phyloP scores from a whole-genome alignment of 2,888 invertebrate species.

The Noctua fimbriata region DNA sequence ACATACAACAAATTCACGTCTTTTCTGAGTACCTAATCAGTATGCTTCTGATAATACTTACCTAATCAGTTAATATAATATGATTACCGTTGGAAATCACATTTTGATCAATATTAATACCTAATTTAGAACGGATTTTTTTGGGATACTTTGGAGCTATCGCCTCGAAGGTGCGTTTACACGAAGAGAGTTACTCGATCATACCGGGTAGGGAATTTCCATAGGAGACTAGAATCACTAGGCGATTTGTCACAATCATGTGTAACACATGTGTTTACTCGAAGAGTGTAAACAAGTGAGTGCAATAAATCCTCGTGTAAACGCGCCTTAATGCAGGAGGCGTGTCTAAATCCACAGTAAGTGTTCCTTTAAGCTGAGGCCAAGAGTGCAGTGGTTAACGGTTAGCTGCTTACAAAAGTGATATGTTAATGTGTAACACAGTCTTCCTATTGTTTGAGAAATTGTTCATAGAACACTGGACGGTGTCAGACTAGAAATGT shows the following conservation, averaged over 20 bases:
- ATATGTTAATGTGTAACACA: constrained; percentile 48
- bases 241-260: not conserved
- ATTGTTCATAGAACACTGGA: not conserved
- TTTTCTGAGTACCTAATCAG: not conserved
- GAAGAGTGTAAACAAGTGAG: constrained; percentile 6
- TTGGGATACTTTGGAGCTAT: not conserved
- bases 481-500: not conserved
- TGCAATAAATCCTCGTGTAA: constrained; percentile 13
- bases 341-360: constrained; percentile 71
- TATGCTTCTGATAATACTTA: not conserved
- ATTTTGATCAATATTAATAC: not conserved
- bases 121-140: not conserved
- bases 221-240: not conserved
- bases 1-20: not conserved
- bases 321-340: constrained; percentile 71
- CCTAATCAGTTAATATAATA: not conserved
- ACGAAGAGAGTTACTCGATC: not conserved
- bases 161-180: not conserved
- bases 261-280: not conserved
- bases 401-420: constrained; percentile 34
- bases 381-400: constrained; percentile 50
- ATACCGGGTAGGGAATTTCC: not conserved
- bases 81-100: not conserved
- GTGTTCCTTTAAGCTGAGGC: constrained; percentile 66
- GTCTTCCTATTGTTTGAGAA: constrained; percentile 26